A percentile compares a stretch with the other conserved stretches of the same genome.
Conservation (phyloP, 1,140 invertebrate genomes). For the Protaetia brevitarsis region DNA sequence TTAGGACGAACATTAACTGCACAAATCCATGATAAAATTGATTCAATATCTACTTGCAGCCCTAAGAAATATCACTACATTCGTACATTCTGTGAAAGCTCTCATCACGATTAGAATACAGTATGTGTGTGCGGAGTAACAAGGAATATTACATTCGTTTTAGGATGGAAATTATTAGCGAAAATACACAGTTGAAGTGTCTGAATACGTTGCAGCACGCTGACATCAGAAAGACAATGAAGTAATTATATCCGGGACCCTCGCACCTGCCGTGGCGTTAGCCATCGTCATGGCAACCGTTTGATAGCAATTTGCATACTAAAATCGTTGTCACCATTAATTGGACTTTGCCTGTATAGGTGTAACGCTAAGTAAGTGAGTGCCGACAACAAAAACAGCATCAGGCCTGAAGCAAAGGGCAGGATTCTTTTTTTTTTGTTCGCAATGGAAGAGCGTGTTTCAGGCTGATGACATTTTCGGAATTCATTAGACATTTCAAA, state of each 20-base stretch:
- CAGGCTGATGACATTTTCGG: no score
- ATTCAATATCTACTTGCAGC: no score
- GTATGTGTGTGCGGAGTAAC: not conserved
- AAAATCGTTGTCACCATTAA: constrained; percentile 47
- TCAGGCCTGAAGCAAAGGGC: not conserved
- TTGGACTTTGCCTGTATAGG: constrained; percentile 38
- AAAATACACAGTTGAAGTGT: constrained; percentile 20
- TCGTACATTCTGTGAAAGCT: no score
- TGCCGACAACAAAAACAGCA: no score
- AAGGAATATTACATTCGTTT: constrained; percentile 19
- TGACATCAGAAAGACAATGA: constrained; percentile 38
- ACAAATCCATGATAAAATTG: no score
- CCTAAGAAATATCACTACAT: no score
- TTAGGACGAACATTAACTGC: no score
- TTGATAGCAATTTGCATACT: constrained; percentile 47
- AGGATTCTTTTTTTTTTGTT: constrained; percentile 9
- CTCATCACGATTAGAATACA: no score
- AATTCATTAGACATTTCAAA: not conserved
- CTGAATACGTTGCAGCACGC: constrained; percentile 23
- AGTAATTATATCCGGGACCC: constrained; percentile 41
- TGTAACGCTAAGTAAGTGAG: constrained; percentile 24
- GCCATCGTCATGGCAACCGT: constrained; percentile 40
- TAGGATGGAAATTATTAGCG: constrained; percentile 22
- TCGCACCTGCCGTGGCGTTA: constrained; percentile 37
- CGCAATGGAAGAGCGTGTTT: not conserved